Evolutionary conservation across 2,888 invertebrate species (phyloP).

Genomic region (Calameuta pallipes): DNA sequence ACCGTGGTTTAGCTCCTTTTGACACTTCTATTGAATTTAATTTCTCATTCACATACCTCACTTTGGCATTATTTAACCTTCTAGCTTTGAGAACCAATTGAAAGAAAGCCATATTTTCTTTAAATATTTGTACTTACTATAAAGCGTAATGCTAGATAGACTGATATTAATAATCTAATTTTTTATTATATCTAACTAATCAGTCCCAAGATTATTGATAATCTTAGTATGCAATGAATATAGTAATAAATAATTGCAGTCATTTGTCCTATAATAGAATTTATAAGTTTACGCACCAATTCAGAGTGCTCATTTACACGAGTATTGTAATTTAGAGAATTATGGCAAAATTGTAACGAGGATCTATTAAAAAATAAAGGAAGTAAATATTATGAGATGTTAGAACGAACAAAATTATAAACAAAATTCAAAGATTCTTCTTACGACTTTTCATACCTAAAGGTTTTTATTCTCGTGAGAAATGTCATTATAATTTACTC

Average conservation of each 20-base stretch:
- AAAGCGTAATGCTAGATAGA: background rate
- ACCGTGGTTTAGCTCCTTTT: slow-evolving; percentile 64
- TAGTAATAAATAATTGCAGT: background rate
- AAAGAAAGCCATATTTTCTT: slow-evolving; percentile 69
- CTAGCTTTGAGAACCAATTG: slow-evolving; percentile 71
- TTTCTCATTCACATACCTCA: slow-evolving; percentile 71
- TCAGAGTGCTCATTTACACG: background rate
- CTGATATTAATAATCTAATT: background rate
- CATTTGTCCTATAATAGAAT: background rate
- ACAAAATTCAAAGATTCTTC: no score
- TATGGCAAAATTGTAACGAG: no score
- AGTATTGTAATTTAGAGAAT: background rate
- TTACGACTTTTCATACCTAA: no score
- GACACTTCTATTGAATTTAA: slow-evolving; percentile 68
- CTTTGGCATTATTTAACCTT: slow-evolving; percentile 68
- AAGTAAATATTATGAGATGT: no score
- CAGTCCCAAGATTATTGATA: background rate
- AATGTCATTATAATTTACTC: background rate
- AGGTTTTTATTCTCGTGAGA: background rate
- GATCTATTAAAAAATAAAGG: no score
- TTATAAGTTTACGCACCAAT: background rate
- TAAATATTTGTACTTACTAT: slow-evolving; percentile 3
- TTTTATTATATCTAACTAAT: background rate
- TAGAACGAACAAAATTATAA: no score
- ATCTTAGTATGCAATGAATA: background rate